Percentiles rank a stretch among this genome's conserved stretches.
phyloP scores from a whole-genome alignment of 2,113 vertebrate species.

The Rhombomys opimus region DNA sequence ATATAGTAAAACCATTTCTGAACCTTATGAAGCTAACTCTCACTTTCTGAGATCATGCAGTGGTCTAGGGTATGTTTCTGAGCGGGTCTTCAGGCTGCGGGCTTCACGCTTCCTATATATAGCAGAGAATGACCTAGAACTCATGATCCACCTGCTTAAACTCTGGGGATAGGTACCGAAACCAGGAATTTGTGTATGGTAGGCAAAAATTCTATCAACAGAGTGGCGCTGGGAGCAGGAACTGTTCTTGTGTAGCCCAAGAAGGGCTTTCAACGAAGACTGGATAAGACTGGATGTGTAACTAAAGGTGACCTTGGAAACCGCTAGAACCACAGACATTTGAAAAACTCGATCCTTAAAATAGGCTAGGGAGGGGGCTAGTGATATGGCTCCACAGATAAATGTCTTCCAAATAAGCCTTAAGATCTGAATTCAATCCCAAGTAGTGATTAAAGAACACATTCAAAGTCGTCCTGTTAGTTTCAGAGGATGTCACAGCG shows the following conservation, averaged over 20 bases:
- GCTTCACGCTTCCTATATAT: neutral
- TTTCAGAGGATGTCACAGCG: neutral
- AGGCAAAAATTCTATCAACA: neutral
- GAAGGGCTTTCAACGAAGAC: neutral
- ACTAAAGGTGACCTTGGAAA: neutral
- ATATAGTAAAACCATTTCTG: neutral
- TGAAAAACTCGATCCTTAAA: conserved; percentile 57
- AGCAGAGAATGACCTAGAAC: neutral
- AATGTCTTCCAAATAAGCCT: neutral
- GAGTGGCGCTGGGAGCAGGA: neutral
- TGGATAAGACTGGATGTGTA: neutral
- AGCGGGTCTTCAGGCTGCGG: neutral
- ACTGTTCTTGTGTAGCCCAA: neutral
- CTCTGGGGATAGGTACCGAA: neutral
- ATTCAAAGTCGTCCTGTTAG: neutral
- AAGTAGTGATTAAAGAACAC: neutral
- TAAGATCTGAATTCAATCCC: neutral
- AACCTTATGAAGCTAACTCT: neutral
- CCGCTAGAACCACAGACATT: neutral
- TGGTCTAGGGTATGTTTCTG: neutral
- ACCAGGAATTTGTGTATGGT: neutral
- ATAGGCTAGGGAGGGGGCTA: neutral
- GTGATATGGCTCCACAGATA: neutral
- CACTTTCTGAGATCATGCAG: neutral
- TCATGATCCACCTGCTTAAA: neutral